Conservation (phyloP, 2,113 vertebrate genomes). For the Lepisosteus oculatus region DNA sequence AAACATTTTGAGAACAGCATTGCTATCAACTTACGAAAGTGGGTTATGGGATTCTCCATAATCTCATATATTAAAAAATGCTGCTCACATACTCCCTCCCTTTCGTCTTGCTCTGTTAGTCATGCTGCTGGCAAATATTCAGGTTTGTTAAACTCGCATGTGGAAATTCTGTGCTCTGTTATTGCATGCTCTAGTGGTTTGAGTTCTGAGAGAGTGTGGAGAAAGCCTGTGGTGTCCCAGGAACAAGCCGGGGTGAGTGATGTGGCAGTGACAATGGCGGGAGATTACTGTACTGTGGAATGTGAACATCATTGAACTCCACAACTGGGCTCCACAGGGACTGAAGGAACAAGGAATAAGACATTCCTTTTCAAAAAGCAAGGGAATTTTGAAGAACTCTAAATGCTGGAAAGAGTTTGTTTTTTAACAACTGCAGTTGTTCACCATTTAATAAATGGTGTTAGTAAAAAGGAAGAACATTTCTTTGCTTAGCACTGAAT, state of each 20-base stretch:
- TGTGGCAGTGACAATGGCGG: not conserved
- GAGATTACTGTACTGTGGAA: not conserved
- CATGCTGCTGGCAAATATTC: not conserved
- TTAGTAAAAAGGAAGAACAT: too few relatives aligned
- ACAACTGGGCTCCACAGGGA: not conserved
- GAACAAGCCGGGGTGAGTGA: not conserved
- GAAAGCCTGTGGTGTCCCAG: not conserved
- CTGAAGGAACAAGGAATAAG: not conserved
- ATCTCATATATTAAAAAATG: too few relatives aligned
- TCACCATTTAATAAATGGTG: not conserved
- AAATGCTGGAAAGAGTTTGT: too few relatives aligned
- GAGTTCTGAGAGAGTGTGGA: not conserved
- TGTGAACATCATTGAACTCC: not conserved
- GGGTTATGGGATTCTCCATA: too few relatives aligned
- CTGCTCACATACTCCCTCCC: not conserved
- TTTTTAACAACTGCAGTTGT: not conserved
- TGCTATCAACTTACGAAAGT: too few relatives aligned
- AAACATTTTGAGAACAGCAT: too few relatives aligned
- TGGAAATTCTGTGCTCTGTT: not conserved
- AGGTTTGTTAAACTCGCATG: not conserved
- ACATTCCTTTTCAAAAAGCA: not conserved
- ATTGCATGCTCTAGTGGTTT: not conserved
- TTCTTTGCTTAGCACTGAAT: too few relatives aligned
- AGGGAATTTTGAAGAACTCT: not conserved
- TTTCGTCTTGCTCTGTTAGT: not conserved